A percentile compares a stretch with the other conserved stretches of the same genome.
Conservation (phyloP, 2,113 vertebrate genomes). For the Pseudopodoces humilis region DNA sequence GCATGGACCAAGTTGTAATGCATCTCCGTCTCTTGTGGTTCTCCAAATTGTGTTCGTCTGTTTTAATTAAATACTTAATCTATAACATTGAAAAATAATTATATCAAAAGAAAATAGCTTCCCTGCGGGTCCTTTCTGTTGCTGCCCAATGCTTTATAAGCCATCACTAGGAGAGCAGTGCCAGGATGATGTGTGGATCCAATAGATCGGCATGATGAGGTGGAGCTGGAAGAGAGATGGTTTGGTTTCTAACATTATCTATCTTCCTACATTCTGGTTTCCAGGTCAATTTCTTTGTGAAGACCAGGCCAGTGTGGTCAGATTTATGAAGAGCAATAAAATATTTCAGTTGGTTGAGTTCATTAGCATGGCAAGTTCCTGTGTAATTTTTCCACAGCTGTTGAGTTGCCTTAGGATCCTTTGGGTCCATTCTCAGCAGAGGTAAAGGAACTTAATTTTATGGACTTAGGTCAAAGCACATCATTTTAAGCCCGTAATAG, state of each 20-base stretch:
- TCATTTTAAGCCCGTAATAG: not conserved
- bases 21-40: not conserved
- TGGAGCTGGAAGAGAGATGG: not conserved
- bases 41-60: not conserved
- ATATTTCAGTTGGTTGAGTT: not conserved
- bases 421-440: not conserved
- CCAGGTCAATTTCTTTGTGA: not conserved
- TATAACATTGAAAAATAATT: not conserved
- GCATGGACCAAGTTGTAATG: not conserved
- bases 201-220: not conserved
- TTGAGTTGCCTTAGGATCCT: not conserved
- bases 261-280: not conserved
- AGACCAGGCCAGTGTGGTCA: not conserved
- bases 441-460: not conserved
- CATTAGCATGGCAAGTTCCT: not conserved
- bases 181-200: not conserved
- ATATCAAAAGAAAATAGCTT: not conserved
- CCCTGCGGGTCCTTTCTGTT: not conserved
- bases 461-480: not conserved
- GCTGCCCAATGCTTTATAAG: not conserved
- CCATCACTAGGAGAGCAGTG: not conserved
- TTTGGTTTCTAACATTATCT: not conserved
- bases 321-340: not conserved
- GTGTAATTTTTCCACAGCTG: not conserved
- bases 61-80: conserved; percentile 7